phyloP scores from a whole-genome alignment of 35 echinoderm and acorn worm genomes.

The Heliocidaris tuberculata region DNA sequence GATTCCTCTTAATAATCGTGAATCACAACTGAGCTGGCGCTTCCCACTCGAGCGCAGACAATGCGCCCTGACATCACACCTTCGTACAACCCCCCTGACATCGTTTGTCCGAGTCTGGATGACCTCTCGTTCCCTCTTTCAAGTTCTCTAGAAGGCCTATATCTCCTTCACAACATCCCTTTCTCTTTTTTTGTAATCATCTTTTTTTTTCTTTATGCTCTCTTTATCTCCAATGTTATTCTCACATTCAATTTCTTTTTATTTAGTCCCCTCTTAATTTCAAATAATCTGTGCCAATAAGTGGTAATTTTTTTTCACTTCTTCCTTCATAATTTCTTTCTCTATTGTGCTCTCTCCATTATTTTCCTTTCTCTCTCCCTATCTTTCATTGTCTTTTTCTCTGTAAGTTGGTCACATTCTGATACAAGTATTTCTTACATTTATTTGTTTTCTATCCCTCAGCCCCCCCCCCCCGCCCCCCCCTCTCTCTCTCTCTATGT shows the following conservation, averaged over 20 bases:
- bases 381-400: too few species aligned
- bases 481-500: background rate
- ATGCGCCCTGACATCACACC: background rate
- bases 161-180: background rate
- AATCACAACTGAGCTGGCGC: background rate
- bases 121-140: background rate
- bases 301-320: too few species aligned
- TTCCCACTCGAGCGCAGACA: background rate
- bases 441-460: background rate
- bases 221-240: too few species aligned
- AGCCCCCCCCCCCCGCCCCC: too few species aligned
- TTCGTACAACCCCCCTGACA: background rate
- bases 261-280: too few species aligned
- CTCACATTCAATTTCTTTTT: too few species aligned
- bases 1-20: constrained; percentile 11
- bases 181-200: background rate
- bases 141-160: background rate
- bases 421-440: too few species aligned
- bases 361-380: too few species aligned
- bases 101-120: background rate
- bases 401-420: too few species aligned
- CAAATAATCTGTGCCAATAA: too few species aligned
- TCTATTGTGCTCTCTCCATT: background rate
- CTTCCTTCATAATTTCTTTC: background rate
- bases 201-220: background rate